A percentile compares a stretch with the other conserved stretches of the same genome.
These are phyloP conservation scores for Lissocephala sabroskyi DNA, from an alignment of 2,888 invertebrate genomes.

Conservation along the genomic window DNA sequence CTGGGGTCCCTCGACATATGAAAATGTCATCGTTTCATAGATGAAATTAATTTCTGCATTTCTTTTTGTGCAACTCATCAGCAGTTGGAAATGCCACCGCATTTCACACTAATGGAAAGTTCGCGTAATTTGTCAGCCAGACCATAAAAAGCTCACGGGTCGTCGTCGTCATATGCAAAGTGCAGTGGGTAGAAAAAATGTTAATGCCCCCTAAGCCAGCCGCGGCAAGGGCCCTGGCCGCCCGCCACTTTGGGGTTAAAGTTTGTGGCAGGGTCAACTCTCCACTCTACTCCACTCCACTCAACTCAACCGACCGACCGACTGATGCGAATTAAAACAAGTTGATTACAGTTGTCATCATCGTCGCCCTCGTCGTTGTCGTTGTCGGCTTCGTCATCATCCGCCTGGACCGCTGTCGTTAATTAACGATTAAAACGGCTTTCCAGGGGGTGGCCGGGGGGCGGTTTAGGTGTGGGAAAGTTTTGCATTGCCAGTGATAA, in stretches of 20 bases:
- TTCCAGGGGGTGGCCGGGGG: too few relatives aligned
- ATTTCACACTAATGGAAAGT: conserved; percentile 57
- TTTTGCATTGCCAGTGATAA: conserved; percentile 5
- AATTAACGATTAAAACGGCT: conserved; percentile 37
- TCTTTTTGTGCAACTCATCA: conserved; percentile 26
- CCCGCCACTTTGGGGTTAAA: conserved; percentile 37
- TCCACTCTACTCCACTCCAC: neutral
- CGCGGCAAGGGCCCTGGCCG: conserved; percentile 17
- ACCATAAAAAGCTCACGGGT: conserved; percentile 40
- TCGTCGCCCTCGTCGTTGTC: neutral
- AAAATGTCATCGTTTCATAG: neutral
- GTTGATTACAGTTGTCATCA: conserved; percentile 7
- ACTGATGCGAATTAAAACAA: neutral
- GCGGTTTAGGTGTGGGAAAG: conserved; percentile 8
- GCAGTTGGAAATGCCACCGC: conserved; percentile 4
- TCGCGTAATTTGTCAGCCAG: conserved; percentile 58
- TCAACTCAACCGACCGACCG: too few relatives aligned
- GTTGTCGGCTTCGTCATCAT: conserved; percentile 2
- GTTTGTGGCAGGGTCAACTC: conserved; percentile 40
- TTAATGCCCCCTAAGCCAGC: conserved; percentile 19
- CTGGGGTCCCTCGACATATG: too few relatives aligned
- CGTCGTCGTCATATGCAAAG: conserved; percentile 14
- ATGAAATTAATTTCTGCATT: neutral
- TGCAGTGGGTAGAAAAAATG: conserved; percentile 39
- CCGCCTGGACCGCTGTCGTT: conserved; percentile 11